These are phyloP conservation scores for Caenorhabditis sp. DNA, from an alignment of 2,888 invertebrate genomes.

Conservation along the genomic window DNA sequence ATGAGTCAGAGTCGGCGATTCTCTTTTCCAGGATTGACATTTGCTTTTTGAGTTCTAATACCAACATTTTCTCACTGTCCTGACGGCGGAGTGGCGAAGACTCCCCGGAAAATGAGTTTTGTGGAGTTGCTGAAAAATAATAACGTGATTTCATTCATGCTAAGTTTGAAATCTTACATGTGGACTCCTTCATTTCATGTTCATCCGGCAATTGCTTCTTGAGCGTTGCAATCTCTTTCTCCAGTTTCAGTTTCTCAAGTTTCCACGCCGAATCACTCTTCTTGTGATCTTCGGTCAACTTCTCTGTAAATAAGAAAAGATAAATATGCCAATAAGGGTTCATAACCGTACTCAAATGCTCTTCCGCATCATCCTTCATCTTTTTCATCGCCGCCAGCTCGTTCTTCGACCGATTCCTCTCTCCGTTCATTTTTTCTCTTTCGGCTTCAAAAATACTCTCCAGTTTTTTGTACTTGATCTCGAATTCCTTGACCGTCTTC, in stretches of 20 bases:
- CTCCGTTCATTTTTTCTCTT: conserved; percentile 73
- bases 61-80: conserved; percentile 61
- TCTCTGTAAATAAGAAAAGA: conserved; percentile 54
- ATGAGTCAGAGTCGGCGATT: conserved; percentile 63
- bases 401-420: conserved; percentile 74
- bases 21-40: conserved; percentile 68
- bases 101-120: conserved; percentile 55
- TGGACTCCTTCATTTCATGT: conserved; percentile 41
- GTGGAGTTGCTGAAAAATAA: conserved; percentile 53
- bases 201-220: conserved; percentile 65
- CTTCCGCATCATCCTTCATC: conserved; percentile 74
- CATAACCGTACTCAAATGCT: conserved; percentile 63
- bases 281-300: conserved; percentile 57
- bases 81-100: conserved; percentile 49
- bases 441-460: conserved; percentile 77
- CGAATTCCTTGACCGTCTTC: conserved; percentile 74
- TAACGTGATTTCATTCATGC: not conserved
- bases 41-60: conserved; percentile 72
- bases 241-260: conserved; percentile 58
- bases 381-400: conserved; percentile 74
- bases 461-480: conserved; percentile 78
- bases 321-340: too few species aligned
- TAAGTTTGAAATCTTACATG: not conserved
- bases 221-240: conserved; percentile 62
- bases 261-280: conserved; percentile 65